These are phyloP conservation scores for Cyclina sinensis DNA, from an alignment of 1,140 invertebrate species.

Conservation along the genomic window DNA sequence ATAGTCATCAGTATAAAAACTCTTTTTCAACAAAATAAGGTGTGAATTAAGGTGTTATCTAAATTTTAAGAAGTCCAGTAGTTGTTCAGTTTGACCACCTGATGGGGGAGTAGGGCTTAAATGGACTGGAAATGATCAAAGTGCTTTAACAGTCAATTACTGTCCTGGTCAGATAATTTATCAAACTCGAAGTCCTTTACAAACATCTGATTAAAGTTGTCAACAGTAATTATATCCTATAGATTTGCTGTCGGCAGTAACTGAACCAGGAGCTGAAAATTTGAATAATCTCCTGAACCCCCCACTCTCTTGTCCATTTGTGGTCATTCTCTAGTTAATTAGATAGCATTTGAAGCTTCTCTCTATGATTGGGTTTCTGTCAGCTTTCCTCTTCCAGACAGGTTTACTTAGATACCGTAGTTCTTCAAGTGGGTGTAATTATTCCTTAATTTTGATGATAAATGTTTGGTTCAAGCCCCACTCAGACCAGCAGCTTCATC, in stretches of 20 bases:
- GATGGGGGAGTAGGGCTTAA: not conserved
- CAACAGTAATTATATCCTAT: slow-evolving; percentile 8
- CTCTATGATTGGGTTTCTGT: not conserved
- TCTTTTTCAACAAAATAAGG: not conserved
- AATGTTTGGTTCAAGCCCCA: too few relatives aligned
- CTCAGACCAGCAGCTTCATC: too few relatives aligned
- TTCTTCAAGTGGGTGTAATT: too few relatives aligned
- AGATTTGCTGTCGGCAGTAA: slow-evolving; percentile 13
- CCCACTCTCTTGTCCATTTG: slow-evolving; percentile 17
- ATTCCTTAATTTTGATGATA: too few relatives aligned
- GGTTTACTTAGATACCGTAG: too few relatives aligned
- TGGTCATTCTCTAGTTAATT: slow-evolving; percentile 6
- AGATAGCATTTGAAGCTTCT: not conserved
- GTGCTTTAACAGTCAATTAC: slow-evolving; percentile 40
- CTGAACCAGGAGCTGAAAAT: slow-evolving; percentile 3
- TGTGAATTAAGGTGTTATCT: not conserved
- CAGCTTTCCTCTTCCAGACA: not conserved
- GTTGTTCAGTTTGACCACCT: slow-evolving; percentile 16
- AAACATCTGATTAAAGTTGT: slow-evolving; percentile 6
- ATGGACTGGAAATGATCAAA: slow-evolving; percentile 41
- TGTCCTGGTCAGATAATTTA: slow-evolving; percentile 32
- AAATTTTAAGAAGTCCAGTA: slow-evolving; percentile 13
- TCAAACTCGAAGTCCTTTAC: slow-evolving; percentile 29
- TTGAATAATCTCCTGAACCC: slow-evolving; percentile 22
- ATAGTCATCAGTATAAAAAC: not conserved